Percentiles rank a stretch among this genome's conserved stretches.
Conservation (phyloP, 2,888 invertebrate genomes). For the Sisyra terminalis region DNA sequence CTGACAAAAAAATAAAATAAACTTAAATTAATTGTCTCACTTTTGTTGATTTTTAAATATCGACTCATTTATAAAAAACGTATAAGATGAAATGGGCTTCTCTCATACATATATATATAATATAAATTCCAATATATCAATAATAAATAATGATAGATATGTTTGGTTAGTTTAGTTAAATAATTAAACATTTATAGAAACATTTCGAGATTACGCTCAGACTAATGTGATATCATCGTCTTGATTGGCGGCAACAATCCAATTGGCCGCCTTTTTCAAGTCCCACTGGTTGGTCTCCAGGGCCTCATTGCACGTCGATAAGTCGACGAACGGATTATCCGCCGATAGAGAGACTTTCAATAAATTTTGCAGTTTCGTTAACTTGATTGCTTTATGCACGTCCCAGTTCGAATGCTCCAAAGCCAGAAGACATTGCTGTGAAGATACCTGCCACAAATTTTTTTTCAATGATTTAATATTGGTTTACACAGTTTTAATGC, state of each 20-base stretch:
- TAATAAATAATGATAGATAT: too few relatives aligned
- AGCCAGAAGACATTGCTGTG: slow-evolving; percentile 63
- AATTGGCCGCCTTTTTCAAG: slow-evolving; percentile 45
- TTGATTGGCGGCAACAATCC: slow-evolving; percentile 31
- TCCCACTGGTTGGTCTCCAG: slow-evolving; percentile 47
- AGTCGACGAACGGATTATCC: slow-evolving; percentile 14
- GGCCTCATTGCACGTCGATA: slow-evolving; percentile 30
- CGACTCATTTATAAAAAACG: too few relatives aligned
- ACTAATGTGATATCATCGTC: slow-evolving; percentile 14
- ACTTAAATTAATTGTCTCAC: too few relatives aligned
- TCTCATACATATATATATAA: too few relatives aligned
- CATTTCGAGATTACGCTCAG: slow-evolving; percentile 1
- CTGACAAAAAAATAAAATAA: too few relatives aligned
- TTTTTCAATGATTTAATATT: too few relatives aligned
- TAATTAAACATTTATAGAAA: background rate
- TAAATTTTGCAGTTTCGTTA: slow-evolving; percentile 45
- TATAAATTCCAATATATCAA: too few relatives aligned
- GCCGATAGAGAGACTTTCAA: slow-evolving; percentile 17
- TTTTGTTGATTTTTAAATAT: too few relatives aligned
- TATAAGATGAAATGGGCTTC: too few relatives aligned
- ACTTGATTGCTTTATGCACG: slow-evolving; percentile 75
- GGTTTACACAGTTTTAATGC: too few relatives aligned
- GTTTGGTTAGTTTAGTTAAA: background rate
- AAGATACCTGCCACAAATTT: slow-evolving; percentile 42
- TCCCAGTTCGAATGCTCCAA: slow-evolving; percentile 78